Conservation (phyloP, 2,888 invertebrate species). For the Helobdella robusta region DNA sequence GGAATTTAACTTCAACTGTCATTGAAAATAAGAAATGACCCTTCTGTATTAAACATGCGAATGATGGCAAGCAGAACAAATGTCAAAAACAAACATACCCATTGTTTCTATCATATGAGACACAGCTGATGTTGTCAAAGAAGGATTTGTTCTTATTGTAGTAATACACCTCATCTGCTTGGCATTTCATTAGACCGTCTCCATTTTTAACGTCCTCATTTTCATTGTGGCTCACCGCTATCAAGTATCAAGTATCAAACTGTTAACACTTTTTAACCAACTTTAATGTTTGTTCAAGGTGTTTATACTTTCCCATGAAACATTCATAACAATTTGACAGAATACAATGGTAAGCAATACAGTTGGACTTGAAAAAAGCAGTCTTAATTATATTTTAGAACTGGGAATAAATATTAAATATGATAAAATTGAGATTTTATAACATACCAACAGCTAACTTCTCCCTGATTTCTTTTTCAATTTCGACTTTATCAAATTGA, state of each 20-base stretch:
- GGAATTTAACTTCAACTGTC: too few relatives aligned
- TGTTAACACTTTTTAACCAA: too few relatives aligned
- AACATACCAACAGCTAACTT: constrained; percentile 63
- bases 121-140: constrained; percentile 97
- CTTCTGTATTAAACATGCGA: background rate
- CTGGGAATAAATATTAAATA: background rate
- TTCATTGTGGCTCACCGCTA: background rate
- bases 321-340: too few relatives aligned
- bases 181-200: constrained; percentile 28
- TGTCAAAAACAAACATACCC: constrained; percentile 27
- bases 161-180: constrained; percentile 53
- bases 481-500: constrained; percentile 73
- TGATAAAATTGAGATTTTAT: background rate
- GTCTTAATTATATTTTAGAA: background rate
- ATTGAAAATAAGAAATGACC: too few relatives aligned
- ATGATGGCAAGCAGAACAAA: background rate
- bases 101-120: constrained; percentile 73
- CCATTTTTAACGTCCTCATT: constrained; percentile 1
- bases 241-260: too few relatives aligned
- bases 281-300: too few relatives aligned
- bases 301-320: too few relatives aligned
- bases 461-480: constrained; percentile 65
- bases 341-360: too few relatives aligned
- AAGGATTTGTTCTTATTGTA: constrained; percentile 96
- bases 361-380: too few relatives aligned